Conservation (phyloP, 2,797 vertebrate genomes). For the Liparis tanakae region DNA sequence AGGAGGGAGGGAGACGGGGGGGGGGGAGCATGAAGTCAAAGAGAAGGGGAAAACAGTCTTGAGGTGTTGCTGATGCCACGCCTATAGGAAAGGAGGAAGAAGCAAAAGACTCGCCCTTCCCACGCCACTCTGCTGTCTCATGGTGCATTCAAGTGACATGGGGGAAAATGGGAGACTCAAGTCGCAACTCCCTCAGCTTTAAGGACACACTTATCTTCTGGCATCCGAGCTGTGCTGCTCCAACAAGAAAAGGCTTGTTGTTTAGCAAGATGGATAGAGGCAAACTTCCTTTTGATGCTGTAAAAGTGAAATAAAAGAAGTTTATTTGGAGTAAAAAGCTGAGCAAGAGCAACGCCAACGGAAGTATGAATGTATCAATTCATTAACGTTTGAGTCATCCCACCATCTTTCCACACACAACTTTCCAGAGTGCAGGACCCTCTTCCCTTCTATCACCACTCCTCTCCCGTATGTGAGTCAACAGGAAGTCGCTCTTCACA, state of each 20-base stretch:
- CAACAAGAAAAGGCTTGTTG: background rate
- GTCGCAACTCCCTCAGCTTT: slow-evolving; percentile 15
- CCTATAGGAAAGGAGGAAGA: slow-evolving; percentile 44
- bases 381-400: background rate
- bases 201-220: slow-evolving; percentile 11
- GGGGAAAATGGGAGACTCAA: slow-evolving; percentile 34
- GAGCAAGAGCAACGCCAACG: background rate
- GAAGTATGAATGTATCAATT: background rate
- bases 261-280: background rate
- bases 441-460: slow-evolving; percentile 8
- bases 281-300: background rate
- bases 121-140: slow-evolving; percentile 24
- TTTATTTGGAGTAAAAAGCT: slow-evolving; percentile 6
- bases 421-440: slow-evolving; percentile 30
- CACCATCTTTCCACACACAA: slow-evolving; percentile 16
- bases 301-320: slow-evolving; percentile 2
- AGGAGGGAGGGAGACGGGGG: background rate
- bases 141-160: slow-evolving; percentile 55
- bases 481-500: slow-evolving; percentile 74
- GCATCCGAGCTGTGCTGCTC: slow-evolving; percentile 36
- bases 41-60: slow-evolving; percentile 43
- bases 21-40: slow-evolving; percentile 47
- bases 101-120: slow-evolving; percentile 38
- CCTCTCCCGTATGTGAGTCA: slow-evolving; percentile 73
- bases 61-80: slow-evolving; percentile 66